Base-by-base conservation (phyloP, 2,888 invertebrate species). In the Pterostichus niger region DNA sequence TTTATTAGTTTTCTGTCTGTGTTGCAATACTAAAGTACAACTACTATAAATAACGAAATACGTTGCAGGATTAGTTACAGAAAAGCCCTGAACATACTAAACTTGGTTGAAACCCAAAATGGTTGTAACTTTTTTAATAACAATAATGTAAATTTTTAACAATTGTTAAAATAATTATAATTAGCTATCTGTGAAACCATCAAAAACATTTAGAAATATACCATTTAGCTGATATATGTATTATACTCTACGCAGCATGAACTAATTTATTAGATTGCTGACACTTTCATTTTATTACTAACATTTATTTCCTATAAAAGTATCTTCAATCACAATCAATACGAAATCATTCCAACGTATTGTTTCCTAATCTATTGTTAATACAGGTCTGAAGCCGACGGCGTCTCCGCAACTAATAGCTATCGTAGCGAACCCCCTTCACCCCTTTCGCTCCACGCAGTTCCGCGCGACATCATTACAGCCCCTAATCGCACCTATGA, bases 401-500 rank as follows among this genome's bases (percentile, higher is more conserved):
- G 11, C 44, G 40, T 44, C 46, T 71, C 44, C 13, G 71, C 17
- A 49, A 73, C 73, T 73, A 73, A 73, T 73, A 73, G 73, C 17
- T 73, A 73, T 56, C 56, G 77, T 9, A 9, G 77, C 77, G 56
- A 6, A 31, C 4, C 11, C 73, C 17, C 73, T 44, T 9, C 44
- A 13, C 15, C 73, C 17, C 73, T 44, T 9, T 33, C 68, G 31
- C 33, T 2, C 73, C 15, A 31, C 68, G 31, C 33, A 7, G 11
- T 59, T 35, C 35, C 31, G 35, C 64, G 73, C 81, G 81, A 81
- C 77, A 83, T 83, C 83, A 83, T 83, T 77, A 83, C 83, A 40
- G 24, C 64, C 52, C 64, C 76, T 77, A 83, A 76, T 83, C 82
- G 82, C 82, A 75, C 84, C 86, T 85, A 87, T 86, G 88, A 87